These are phyloP conservation scores for Trichomalopsis sarcophagae DNA, from an alignment of 1,140 invertebrate genomes.

Conservation along the genomic window DNA sequence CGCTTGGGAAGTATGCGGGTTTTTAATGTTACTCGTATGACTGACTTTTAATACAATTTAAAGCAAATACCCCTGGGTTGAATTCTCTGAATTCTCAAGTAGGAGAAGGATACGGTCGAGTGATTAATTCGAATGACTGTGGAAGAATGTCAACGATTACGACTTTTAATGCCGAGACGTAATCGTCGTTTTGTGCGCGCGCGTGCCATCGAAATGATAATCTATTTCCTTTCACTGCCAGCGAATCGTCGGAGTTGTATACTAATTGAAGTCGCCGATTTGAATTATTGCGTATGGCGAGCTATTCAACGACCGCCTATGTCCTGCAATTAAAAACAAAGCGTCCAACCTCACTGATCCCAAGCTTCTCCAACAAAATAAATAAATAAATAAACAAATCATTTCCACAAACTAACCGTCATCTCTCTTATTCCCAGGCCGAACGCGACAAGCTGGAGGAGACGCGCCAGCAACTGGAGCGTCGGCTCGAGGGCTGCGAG, in stretches of 20 bases:
- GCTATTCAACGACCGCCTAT: no score
- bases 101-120: not conserved
- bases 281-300: no score
- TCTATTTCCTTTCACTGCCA: not conserved
- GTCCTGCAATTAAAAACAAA: no score
- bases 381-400: no score
- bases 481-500: constrained; percentile 76
- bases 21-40: not conserved
- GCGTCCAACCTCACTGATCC: no score
- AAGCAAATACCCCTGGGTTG: not conserved
- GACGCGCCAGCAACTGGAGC: constrained; percentile 73
- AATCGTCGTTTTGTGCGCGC: not conserved
- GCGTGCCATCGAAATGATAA: not conserved
- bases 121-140: not conserved
- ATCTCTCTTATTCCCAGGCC: constrained; percentile 68
- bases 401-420: no score
- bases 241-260: no score
- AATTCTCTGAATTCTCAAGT: not conserved
- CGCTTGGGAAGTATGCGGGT: not conserved
- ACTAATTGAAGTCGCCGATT: no score
- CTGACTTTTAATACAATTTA: not conserved
- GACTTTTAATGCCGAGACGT: not conserved
- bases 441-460: constrained; percentile 77
- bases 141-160: not conserved
- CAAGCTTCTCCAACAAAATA: no score